Base-by-base conservation (phyloP, 2,797 vertebrate genomes). In the Coracias cyanogaster region DNA sequence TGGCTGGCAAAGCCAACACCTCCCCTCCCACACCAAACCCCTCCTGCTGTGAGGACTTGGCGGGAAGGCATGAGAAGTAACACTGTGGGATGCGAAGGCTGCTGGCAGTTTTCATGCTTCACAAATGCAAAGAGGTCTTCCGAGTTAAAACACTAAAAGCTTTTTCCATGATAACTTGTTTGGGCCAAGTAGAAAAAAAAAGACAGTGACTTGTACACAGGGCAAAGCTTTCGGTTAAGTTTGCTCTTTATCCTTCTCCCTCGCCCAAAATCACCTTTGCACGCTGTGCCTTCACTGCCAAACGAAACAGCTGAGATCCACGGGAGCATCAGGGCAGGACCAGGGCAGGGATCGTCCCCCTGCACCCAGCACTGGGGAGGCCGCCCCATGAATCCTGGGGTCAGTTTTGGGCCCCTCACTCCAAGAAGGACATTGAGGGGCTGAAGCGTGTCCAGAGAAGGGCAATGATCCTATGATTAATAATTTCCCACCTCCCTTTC, bases 151-250 rank as follows among this genome's bases (percentile, higher is more conserved):
- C 9, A 83, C 69, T 57, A 88, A 94, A 84, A 74, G 18, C 31
- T 81, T 82, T 66, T 91, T 54, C 86, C 43, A 52, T 51, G 20
- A 14, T 92, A 90, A 92, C 61, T 83, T 86, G 72, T 80, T 96
- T 90, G 78, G 86, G 65, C 86, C 86, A 78, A 72, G 4, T n/a
- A n/a, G 25, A 49, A 74, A 85, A 57, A 49, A 67, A 60, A 88
- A 70, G 67, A 77, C 85, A 61, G 67, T 46, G 2, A 91, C 69
- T 94, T 79, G 16, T 43, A 82, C 2, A 82, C 25, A 62, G 6
- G 49, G 65, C 72, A 95, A 88, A 18, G 37, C 85, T 33, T 91
- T 90, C 72, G 24, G 4, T 60, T 70, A 80, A n/a, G 7, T 21
- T 43, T 10, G 6, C 11, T 61, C 77, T n/a, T 91, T 29, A 45